Evolutionary conservation across 2,113 vertebrate species (phyloP).

Genomic region (Vireo altiloquus): DNA sequence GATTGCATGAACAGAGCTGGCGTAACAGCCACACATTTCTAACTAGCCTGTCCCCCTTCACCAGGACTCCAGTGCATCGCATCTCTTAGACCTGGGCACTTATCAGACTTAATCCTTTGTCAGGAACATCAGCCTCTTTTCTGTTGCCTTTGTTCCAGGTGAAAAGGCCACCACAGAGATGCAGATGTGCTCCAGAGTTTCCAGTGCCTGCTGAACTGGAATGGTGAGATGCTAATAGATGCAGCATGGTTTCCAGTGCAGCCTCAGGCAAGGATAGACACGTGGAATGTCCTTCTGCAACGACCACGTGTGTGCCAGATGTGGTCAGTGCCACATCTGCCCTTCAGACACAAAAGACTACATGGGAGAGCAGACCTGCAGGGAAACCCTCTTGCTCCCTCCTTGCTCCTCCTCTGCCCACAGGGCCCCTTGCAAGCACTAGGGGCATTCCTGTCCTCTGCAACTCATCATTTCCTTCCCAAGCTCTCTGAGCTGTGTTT

Average conservation of each 20-base stretch:
- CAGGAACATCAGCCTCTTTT: not conserved
- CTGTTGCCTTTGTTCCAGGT: not conserved
- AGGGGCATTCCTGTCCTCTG: not conserved
- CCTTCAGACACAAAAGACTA: rapidly evolving
- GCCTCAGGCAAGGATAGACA: not conserved
- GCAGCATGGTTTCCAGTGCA: rapidly evolving
- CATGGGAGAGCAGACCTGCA: rapidly evolving
- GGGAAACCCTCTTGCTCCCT: not conserved
- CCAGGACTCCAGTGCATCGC: not conserved
- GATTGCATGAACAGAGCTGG: not conserved
- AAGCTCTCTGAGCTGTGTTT: not conserved
- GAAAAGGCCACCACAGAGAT: not conserved
- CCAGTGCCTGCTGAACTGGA: not conserved
- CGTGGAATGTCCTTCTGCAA: not conserved
- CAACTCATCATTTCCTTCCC: not conserved
- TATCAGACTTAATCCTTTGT: not conserved
- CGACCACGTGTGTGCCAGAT: rapidly evolving
- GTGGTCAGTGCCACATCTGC: not conserved
- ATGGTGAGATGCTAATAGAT: not conserved
- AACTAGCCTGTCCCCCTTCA: not conserved
- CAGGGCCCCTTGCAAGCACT: not conserved
- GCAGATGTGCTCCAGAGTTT: not conserved
- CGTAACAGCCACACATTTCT: not conserved
- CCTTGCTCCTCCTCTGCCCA: not conserved
- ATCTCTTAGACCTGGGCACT: not conserved